phyloP scores from a whole-genome alignment of 1,140 invertebrate genomes.

The Nebria ingens region DNA sequence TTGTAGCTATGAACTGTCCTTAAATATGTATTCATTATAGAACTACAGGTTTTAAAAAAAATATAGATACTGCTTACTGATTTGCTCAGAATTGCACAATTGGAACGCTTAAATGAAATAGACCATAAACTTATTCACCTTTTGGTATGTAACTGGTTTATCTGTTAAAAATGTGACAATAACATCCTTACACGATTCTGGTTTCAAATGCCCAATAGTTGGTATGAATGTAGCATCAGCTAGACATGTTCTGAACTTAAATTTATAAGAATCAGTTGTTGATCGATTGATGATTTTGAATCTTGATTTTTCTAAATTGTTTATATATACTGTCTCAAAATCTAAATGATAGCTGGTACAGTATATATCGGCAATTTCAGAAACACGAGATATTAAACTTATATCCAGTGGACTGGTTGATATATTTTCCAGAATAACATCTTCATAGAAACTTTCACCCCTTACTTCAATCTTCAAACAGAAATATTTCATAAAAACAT shows the following conservation, averaged over 20 bases:
- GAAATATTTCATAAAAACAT: neutral
- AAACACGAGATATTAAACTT: neutral
- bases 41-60: no score
- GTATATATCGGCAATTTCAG: neutral
- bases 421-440: constrained; percentile 19
- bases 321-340: constrained; percentile 21
- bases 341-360: constrained; percentile 18
- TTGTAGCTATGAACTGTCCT: no score
- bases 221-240: constrained; percentile 22
- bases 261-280: constrained; percentile 19
- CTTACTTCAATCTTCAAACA: constrained; percentile 20
- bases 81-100: no score
- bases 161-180: constrained; percentile 22
- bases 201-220: constrained; percentile 25
- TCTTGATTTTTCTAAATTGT: constrained; percentile 19
- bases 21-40: no score
- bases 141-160: constrained; percentile 17
- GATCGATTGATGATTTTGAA: constrained; percentile 26
- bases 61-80: no score
- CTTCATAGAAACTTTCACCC: constrained; percentile 17
- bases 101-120: constrained; percentile 16
- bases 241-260: constrained; percentile 20
- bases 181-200: constrained; percentile 23
- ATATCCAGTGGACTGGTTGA: neutral
- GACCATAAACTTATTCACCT: constrained; percentile 17